Conservation (phyloP, 2,113 vertebrate genomes). For the Percina caprodes region DNA sequence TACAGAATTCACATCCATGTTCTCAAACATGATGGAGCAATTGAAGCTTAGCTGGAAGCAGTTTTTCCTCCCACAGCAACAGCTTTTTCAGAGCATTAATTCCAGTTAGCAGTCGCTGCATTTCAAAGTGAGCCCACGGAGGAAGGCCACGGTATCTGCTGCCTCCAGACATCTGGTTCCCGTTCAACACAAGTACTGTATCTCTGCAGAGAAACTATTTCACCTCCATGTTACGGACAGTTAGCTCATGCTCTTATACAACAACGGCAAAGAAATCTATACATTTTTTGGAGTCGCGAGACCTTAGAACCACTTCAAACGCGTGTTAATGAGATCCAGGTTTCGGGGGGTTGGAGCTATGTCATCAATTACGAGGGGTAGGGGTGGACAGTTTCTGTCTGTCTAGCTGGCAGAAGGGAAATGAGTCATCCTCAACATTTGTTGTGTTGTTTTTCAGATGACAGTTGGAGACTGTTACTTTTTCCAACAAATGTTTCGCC, state of each 20-base stretch:
- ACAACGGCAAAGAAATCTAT: background rate
- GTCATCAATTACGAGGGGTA: background rate
- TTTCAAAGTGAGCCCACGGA: background rate
- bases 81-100: constrained; percentile 4
- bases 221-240: background rate
- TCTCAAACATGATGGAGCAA: background rate
- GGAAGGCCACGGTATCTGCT: background rate
- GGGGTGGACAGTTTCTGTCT: too few species aligned
- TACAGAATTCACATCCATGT: background rate
- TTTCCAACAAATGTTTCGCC: too few species aligned
- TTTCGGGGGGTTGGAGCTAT: background rate
- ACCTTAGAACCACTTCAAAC: background rate
- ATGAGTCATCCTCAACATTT: too few species aligned
- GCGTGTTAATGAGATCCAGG: constrained; percentile 32
- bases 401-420: too few species aligned
- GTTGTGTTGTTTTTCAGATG: too few species aligned
- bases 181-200: background rate
- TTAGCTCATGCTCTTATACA: background rate
- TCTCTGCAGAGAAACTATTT: constrained; percentile 6
- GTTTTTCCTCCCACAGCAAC: background rate
- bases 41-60: background rate
- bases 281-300: too few species aligned
- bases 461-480: too few species aligned
- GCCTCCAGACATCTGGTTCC: constrained; percentile 53
- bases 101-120: background rate